Evolutionary conservation across 2,113 vertebrate genomes (phyloP).

Genomic region (Calidris pugnax): DNA sequence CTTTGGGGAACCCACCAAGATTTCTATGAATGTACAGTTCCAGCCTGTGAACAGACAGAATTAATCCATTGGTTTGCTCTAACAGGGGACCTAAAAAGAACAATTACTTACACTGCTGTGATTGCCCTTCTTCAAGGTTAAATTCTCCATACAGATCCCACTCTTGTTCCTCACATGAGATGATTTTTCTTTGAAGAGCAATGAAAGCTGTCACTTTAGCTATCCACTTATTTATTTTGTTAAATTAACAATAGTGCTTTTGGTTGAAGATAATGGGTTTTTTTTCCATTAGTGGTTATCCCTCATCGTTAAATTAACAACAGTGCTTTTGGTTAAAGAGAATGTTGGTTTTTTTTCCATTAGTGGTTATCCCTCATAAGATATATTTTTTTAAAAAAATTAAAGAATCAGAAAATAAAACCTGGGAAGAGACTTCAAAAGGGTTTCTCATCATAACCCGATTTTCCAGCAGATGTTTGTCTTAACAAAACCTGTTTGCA

Average conservation of each 20-base stretch:
- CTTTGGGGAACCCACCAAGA: slow-evolving; percentile 28
- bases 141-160: slow-evolving; percentile 4
- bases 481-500: background rate
- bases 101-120: background rate
- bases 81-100: slow-evolving; percentile 37
- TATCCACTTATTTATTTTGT: background rate
- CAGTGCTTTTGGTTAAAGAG: background rate
- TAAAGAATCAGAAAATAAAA: background rate
- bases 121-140: slow-evolving; percentile 55
- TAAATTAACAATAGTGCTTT: background rate
- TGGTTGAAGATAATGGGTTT: background rate
- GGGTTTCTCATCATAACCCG: background rate
- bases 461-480: background rate
- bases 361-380: background rate
- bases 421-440: background rate
- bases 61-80: slow-evolving; percentile 30
- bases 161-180: background rate
- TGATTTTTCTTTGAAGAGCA: slow-evolving; percentile 4
- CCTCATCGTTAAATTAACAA: background rate
- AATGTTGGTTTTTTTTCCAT: background rate
- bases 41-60: slow-evolving; percentile 19
- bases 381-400: background rate
- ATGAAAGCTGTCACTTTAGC: background rate
- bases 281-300: background rate
- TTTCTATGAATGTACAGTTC: slow-evolving; percentile 27